Evolutionary conservation across 1,140 invertebrate genomes (phyloP).

Genomic region (Zaprionus africanus): DNA sequence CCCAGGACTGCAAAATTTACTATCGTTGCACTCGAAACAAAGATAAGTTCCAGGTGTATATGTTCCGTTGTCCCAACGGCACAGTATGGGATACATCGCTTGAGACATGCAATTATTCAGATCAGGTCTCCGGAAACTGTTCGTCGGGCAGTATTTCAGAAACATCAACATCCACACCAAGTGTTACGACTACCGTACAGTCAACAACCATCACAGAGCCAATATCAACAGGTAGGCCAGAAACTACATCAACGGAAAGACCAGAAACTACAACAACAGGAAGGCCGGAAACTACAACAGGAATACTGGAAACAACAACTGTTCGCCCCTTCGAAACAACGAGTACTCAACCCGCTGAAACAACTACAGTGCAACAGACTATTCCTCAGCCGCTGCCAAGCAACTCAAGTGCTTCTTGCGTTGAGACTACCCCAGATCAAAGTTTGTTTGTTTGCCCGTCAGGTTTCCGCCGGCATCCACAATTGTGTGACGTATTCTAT

Average conservation of each 20-base stretch:
- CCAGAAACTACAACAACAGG: constrained; percentile 72
- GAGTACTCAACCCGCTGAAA: constrained; percentile 16
- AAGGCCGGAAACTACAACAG: constrained; percentile 31
- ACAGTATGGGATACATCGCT: constrained; percentile 88
- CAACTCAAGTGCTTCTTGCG: constrained; percentile 83
- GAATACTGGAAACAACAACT: constrained; percentile 42
- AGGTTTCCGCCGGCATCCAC: constrained; percentile 92
- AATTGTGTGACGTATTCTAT: constrained; percentile 93
- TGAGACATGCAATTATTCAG: constrained; percentile 87
- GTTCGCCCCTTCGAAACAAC: constrained; percentile 38
- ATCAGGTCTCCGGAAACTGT: constrained; percentile 72
- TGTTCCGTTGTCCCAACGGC: constrained; percentile 87
- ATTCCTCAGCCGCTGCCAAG: constrained; percentile 43
- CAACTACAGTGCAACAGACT: constrained; percentile 66
- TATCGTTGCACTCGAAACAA: constrained; percentile 88
- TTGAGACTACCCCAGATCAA: constrained; percentile 87
- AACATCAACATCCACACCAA: constrained; percentile 43
- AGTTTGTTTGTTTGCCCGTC: constrained; percentile 90
- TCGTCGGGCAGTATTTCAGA: constrained; percentile 51
- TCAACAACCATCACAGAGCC: constrained; percentile 20
- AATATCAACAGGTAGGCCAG: constrained; percentile 38
- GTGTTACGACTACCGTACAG: constrained; percentile 25
- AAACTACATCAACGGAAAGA: constrained; percentile 5
- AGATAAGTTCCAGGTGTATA: constrained; percentile 86
- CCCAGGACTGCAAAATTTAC: constrained; percentile 88